Evolutionary conservation across 2,888 invertebrate genomes (phyloP).

Genomic region (Oligia latruncula): DNA sequence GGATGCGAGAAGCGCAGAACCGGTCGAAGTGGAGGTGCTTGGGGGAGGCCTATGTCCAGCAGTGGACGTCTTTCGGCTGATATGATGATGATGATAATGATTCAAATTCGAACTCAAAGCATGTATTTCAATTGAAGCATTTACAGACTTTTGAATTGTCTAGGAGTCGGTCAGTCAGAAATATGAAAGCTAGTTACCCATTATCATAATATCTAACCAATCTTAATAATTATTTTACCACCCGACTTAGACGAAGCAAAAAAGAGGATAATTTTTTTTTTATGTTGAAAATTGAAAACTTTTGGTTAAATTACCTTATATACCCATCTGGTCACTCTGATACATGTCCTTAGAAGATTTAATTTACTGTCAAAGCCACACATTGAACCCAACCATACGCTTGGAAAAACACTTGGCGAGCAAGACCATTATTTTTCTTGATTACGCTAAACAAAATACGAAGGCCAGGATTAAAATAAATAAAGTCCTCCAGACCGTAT

Average conservation of each 20-base stretch:
- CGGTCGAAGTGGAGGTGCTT: too few relatives aligned
- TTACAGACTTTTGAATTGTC: not conserved
- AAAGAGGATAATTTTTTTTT: not conserved
- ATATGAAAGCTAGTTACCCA: not conserved
- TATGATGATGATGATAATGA: too few relatives aligned
- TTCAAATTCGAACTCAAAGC: not conserved
- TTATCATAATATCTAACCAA: not conserved
- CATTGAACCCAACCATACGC: slow-evolving; percentile 1
- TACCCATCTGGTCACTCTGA: not conserved
- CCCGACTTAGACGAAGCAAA: not conserved
- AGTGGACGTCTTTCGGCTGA: too few relatives aligned
- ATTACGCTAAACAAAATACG: not conserved
- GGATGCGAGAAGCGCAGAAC: too few relatives aligned
- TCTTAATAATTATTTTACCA: not conserved
- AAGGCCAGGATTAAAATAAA: not conserved
- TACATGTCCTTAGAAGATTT: not conserved
- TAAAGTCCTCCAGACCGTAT: too few relatives aligned
- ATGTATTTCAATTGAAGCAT: not conserved
- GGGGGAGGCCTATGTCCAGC: too few relatives aligned
- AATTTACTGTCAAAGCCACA: slow-evolving; percentile 43
- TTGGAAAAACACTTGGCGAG: not conserved
- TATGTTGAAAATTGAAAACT: too few relatives aligned
- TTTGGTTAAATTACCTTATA: not conserved
- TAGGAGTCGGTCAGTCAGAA: not conserved
- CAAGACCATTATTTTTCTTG: slow-evolving; percentile 16